A percentile compares a stretch with the other conserved stretches of the same genome.
Evolutionary conservation across 2,797 vertebrate genomes (phyloP).

Genomic region (Mormyrops boulengeri): DNA sequence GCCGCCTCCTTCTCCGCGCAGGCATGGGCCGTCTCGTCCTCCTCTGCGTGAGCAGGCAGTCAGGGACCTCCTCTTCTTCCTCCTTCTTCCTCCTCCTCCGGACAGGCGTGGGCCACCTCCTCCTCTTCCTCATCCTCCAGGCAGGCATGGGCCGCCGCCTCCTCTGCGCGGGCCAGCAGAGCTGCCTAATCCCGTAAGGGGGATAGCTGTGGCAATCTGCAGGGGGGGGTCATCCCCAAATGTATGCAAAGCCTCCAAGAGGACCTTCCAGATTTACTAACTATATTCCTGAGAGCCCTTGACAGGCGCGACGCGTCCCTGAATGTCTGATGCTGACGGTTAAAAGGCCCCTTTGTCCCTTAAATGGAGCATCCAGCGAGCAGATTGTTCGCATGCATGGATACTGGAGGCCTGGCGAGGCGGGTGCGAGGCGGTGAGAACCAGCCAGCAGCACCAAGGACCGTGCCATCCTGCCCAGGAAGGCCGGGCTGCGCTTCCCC

Average conservation of each 20-base stretch:
- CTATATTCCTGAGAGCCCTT: slow-evolving; percentile 57
- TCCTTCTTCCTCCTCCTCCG: neutral
- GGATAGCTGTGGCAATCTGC: neutral
- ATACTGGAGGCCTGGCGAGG: slow-evolving; percentile 22
- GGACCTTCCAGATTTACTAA: slow-evolving; percentile 50
- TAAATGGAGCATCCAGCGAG: slow-evolving; percentile 51
- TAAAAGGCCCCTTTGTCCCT: slow-evolving; percentile 67
- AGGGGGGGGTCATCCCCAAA: slow-evolving; percentile 37
- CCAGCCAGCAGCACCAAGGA: slow-evolving; percentile 9
- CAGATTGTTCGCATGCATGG: slow-evolving; percentile 31
- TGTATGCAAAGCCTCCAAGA: slow-evolving; percentile 59
- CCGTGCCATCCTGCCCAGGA: neutral
- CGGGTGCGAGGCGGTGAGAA: slow-evolving; percentile 28
- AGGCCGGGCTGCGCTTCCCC: neutral
- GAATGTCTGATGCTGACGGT: slow-evolving; percentile 56
- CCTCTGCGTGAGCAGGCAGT: no score
- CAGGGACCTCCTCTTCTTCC: neutral
- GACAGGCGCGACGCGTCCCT: slow-evolving; percentile 63
- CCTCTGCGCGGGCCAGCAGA: neutral
- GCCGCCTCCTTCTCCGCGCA: neutral
- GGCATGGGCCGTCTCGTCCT: no score
- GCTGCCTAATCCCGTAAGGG: neutral
- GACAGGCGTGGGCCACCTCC: neutral
- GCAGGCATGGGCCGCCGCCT: neutral
- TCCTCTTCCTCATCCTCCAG: neutral